Percentiles rank a stretch among this genome's conserved stretches.
phyloP scores from a whole-genome alignment of 2,113 vertebrate genomes.

The Triplophysa rosa region DNA sequence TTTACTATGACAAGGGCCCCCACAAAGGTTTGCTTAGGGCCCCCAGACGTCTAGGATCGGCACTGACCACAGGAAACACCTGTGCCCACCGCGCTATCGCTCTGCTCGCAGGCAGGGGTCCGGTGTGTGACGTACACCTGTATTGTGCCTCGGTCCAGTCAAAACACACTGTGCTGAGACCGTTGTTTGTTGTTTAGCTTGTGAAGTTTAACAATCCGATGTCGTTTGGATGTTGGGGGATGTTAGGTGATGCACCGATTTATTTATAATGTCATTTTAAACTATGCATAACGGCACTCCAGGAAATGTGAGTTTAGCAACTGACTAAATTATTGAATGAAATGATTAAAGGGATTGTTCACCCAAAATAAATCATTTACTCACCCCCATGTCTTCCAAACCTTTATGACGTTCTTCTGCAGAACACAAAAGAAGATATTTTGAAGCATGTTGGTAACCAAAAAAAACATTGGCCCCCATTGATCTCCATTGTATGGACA shows the following conservation, averaged over 20 bases:
- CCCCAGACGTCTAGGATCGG: too few relatives aligned
- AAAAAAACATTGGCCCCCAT: too few relatives aligned
- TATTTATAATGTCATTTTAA: background rate
- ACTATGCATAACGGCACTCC: background rate
- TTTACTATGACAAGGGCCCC: too few relatives aligned
- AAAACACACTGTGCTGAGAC: slow-evolving; percentile 43
- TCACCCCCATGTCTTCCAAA: too few relatives aligned
- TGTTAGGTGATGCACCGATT: background rate
- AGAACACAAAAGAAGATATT: too few relatives aligned
- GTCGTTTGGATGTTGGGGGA: background rate
- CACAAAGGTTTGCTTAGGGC: too few relatives aligned
- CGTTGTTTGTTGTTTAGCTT: slow-evolving; percentile 40
- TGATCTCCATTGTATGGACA: too few relatives aligned
- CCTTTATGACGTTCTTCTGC: too few relatives aligned
- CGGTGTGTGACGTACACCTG: slow-evolving; percentile 59
- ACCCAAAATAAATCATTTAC: too few relatives aligned
- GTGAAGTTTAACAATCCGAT: background rate
- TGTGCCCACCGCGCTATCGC: slow-evolving; percentile 64
- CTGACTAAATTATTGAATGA: too few relatives aligned
- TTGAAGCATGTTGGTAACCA: too few relatives aligned
- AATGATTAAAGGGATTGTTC: too few relatives aligned
- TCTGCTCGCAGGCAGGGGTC: slow-evolving; percentile 55
- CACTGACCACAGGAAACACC: slow-evolving; percentile 70
- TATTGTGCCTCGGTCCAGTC: slow-evolving; percentile 68
- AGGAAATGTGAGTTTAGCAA: background rate